Percentiles rank a stretch among this genome's conserved stretches.
Conservation (phyloP, 2,888 invertebrate genomes). For the Ecliptopera silaceata region DNA sequence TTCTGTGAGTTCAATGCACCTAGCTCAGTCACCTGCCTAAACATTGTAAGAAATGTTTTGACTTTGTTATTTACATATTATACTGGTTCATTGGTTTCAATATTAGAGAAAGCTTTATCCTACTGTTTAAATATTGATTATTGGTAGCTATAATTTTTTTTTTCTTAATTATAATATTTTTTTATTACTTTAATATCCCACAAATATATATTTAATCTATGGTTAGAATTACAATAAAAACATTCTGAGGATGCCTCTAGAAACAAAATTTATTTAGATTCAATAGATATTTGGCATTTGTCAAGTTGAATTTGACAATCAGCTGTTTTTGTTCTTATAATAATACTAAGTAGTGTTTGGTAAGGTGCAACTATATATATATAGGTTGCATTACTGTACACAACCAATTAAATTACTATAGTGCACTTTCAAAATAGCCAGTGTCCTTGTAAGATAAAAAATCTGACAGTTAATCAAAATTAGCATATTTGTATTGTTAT, state of each 20-base stretch:
- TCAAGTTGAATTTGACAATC: slow-evolving; percentile 9
- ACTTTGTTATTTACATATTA: background rate
- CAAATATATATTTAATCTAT: too few species aligned
- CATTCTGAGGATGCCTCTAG: background rate
- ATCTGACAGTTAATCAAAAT: background rate
- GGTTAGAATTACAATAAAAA: too few species aligned
- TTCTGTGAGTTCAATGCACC: slow-evolving; percentile 1
- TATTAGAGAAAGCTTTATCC: background rate
- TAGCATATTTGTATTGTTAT: slow-evolving; percentile 9
- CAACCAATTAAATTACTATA: too few species aligned
- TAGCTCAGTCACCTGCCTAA: slow-evolving; percentile 1
- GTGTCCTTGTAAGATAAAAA: background rate
- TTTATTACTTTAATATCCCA: too few species aligned
- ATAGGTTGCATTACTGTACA: background rate
- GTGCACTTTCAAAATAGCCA: too few species aligned
- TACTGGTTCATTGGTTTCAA: background rate
- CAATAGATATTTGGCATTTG: slow-evolving; percentile 1
- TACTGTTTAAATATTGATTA: background rate
- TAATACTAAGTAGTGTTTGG: background rate
- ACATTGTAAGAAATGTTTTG: background rate
- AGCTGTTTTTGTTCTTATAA: slow-evolving; percentile 11
- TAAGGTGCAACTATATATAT: background rate
- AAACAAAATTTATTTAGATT: background rate
- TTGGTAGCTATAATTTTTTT: background rate
- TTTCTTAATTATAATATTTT: background rate